Evolutionary conservation across 1,140 invertebrate genomes (phyloP).

Genomic region (Tribolium madens): DNA sequence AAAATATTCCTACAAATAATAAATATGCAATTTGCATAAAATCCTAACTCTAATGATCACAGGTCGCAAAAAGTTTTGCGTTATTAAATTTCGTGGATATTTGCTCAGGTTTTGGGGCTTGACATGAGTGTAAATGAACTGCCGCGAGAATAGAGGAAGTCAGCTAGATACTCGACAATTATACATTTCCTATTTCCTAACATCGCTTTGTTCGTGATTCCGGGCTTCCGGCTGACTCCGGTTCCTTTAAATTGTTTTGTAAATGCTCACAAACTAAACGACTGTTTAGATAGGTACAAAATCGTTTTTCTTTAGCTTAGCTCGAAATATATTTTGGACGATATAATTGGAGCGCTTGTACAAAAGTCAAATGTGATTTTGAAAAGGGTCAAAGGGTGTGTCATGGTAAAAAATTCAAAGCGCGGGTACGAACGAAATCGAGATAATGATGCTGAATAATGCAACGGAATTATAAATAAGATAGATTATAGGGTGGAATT

Average conservation of each 20-base stretch:
- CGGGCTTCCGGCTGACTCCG: constrained; percentile 34
- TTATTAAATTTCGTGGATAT: too few species aligned
- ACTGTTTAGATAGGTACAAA: constrained; percentile 13
- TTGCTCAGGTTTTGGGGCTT: neutral
- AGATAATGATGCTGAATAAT: neutral
- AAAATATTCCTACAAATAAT: too few species aligned
- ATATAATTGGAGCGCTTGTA: too few species aligned
- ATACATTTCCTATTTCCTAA: constrained; percentile 41
- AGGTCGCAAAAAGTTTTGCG: too few species aligned
- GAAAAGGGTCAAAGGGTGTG: neutral
- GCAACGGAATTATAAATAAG: neutral
- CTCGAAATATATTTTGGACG: too few species aligned
- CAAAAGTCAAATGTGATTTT: neutral
- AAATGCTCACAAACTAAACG: constrained; percentile 22
- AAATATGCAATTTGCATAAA: too few species aligned
- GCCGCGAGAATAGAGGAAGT: constrained; percentile 14
- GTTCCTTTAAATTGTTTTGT: constrained; percentile 40
- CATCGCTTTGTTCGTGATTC: constrained; percentile 38
- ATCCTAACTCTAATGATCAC: too few species aligned
- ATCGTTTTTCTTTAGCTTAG: neutral
- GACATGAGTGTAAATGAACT: constrained; percentile 22
- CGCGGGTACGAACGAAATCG: neutral
- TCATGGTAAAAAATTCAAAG: neutral
- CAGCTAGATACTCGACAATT: constrained; percentile 27
- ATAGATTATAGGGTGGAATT: neutral